phyloP scores from a whole-genome alignment of 1,140 invertebrate species.

The Dendroctonus ponderosae region DNA sequence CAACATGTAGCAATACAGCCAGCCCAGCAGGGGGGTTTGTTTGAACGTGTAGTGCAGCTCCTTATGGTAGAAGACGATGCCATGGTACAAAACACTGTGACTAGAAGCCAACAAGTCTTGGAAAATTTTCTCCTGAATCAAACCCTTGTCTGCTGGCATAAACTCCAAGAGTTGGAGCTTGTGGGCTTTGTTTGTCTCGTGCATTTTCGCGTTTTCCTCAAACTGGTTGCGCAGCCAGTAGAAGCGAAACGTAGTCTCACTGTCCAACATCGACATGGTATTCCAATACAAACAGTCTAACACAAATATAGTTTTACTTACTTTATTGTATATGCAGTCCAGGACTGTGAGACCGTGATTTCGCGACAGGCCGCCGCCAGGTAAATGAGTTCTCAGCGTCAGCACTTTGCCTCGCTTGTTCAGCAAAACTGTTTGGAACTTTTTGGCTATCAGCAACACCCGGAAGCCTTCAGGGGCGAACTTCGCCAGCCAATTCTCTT shows the following conservation, averaged over 20 bases:
- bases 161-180: constrained; percentile 32
- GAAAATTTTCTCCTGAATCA: constrained; percentile 54
- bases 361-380: constrained; percentile 63
- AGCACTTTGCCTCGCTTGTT: constrained; percentile 23
- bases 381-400: constrained; percentile 53
- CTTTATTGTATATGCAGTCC: constrained; percentile 75
- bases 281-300: constrained; percentile 85
- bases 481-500: constrained; percentile 76
- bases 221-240: constrained; percentile 73
- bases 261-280: constrained; percentile 69
- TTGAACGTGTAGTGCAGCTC: constrained; percentile 74
- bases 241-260: constrained; percentile 74
- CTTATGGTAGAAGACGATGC: constrained; percentile 80
- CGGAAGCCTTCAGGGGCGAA: constrained; percentile 80
- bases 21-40: constrained; percentile 79
- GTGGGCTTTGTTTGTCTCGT: constrained; percentile 25
- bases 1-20: constrained; percentile 86
- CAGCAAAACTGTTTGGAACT: constrained; percentile 51
- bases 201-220: constrained; percentile 56
- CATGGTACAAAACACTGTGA: constrained; percentile 61
- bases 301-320: constrained; percentile 66
- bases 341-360: constrained; percentile 59
- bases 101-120: constrained; percentile 43
- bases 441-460: constrained; percentile 72
- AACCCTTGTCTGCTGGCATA: constrained; percentile 37